phyloP scores from a whole-genome alignment of 2,888 invertebrate genomes.

The Leptura quadrifasciata region DNA sequence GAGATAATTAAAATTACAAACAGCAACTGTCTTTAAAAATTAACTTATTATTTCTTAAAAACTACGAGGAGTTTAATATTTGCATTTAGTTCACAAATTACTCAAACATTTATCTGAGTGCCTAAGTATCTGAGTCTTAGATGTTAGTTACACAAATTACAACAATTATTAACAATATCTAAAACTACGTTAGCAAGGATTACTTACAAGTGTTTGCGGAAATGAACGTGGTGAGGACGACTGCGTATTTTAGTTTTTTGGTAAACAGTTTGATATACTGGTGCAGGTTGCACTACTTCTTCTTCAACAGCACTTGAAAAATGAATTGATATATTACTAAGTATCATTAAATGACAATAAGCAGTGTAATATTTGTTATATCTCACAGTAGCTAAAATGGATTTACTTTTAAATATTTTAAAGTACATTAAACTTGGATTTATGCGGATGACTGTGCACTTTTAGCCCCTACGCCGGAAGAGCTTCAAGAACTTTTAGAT shows the following conservation, averaged over 20 bases:
- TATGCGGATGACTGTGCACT: too few relatives aligned
- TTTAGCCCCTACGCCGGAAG: too few relatives aligned
- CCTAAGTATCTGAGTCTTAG: too few relatives aligned
- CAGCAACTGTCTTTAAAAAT: too few relatives aligned
- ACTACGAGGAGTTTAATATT: too few relatives aligned
- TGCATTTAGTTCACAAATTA: neutral
- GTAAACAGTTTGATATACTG: constrained; percentile 38
- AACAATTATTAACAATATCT: neutral
- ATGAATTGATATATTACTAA: neutral
- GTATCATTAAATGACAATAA: neutral
- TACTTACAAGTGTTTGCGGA: constrained; percentile 63
- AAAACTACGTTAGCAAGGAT: neutral
- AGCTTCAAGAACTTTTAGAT: too few relatives aligned
- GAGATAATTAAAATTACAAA: too few relatives aligned
- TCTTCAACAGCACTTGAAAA: constrained; percentile 47
- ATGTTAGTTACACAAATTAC: neutral
- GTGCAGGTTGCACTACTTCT: constrained; percentile 41
- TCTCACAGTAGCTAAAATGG: too few relatives aligned
- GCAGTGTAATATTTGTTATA: neutral
- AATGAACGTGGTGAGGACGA: constrained; percentile 57
- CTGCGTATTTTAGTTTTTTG: constrained; percentile 58
- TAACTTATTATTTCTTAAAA: too few relatives aligned
- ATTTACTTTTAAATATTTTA: neutral
- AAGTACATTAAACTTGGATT: too few relatives aligned
- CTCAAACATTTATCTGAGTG: neutral